Conservation (phyloP, 2,888 invertebrate genomes). For the Epirrhoe alternata region DNA sequence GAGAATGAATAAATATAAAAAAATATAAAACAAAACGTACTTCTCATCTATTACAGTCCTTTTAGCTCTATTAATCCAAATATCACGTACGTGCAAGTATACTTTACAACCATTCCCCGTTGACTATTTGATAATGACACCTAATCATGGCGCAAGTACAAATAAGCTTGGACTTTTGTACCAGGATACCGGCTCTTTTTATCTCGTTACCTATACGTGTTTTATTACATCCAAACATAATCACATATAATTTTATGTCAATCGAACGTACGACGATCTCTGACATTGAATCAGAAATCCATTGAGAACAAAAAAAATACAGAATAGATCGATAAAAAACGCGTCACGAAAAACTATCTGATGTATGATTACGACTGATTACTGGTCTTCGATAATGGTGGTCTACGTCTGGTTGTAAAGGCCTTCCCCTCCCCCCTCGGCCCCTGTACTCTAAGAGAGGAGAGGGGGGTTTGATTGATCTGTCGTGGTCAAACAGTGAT, state of each 20-base stretch:
- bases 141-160: conserved; percentile 32
- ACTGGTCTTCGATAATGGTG: conserved; percentile 76
- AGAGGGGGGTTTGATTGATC: conserved; percentile 45
- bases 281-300: conserved; percentile 75
- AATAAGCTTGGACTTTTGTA: conserved; percentile 47
- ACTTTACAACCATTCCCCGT: conserved; percentile 28
- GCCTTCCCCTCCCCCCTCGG: conserved; percentile 52
- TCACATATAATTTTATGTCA: conserved; percentile 76
- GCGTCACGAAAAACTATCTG: conserved; percentile 73
- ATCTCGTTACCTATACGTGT: conserved; percentile 55
- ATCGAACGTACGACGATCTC: conserved; percentile 74
- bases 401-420: conserved; percentile 54
- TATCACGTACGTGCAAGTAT: conserved; percentile 25
- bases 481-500: conserved; percentile 48
- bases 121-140: conserved; percentile 34
- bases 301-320: conserved; percentile 58
- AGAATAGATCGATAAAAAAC: conserved; percentile 73
- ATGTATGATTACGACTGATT: conserved; percentile 78
- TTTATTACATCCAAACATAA: conserved; percentile 56
- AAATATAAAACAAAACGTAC: neutral
- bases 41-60: conserved; percentile 1
- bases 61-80: conserved; percentile 25
- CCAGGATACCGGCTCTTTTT: conserved; percentile 54
- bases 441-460: conserved; percentile 24
- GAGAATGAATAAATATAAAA: neutral